Percentiles rank a stretch among this genome's conserved stretches.
Conservation (phyloP, 2,888 invertebrate species). For the Mesochorus sp. region DNA sequence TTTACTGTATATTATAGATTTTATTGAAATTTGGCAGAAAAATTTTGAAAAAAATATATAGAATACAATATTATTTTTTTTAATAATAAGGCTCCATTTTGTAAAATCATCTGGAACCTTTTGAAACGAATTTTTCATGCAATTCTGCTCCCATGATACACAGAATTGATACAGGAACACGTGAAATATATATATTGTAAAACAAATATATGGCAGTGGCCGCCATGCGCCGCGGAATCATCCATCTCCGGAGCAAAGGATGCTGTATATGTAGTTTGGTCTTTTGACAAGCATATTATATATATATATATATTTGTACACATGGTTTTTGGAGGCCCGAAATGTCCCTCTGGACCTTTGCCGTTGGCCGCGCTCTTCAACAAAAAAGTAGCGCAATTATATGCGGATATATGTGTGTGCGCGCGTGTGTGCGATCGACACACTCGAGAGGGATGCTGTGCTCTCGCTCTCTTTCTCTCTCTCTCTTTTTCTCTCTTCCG, state of each 20-base stretch:
- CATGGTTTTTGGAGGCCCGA: conserved; percentile 23
- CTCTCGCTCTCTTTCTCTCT: neutral
- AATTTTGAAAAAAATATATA: no score
- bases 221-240: conserved; percentile 31
- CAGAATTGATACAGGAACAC: no score
- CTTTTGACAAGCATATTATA: neutral
- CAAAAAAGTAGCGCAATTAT: conserved; percentile 80
- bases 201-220: neutral
- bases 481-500: conserved; percentile 1
- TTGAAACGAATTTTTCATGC: no score
- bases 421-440: conserved; percentile 14
- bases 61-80: no score
- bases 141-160: no score
- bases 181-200: no score
- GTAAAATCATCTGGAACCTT: no score
- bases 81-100: no score
- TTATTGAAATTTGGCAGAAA: no score
- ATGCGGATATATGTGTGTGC: conserved; percentile 56
- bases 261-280: neutral
- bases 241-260: conserved; percentile 11
- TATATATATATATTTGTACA: neutral
- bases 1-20: no score
- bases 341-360: conserved; percentile 48
- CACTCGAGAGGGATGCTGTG: conserved; percentile 47
- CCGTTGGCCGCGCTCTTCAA: conserved; percentile 48